These are phyloP conservation scores for Nephotettix cincticeps DNA, from an alignment of 1,140 invertebrate genomes.

Conservation along the genomic window DNA sequence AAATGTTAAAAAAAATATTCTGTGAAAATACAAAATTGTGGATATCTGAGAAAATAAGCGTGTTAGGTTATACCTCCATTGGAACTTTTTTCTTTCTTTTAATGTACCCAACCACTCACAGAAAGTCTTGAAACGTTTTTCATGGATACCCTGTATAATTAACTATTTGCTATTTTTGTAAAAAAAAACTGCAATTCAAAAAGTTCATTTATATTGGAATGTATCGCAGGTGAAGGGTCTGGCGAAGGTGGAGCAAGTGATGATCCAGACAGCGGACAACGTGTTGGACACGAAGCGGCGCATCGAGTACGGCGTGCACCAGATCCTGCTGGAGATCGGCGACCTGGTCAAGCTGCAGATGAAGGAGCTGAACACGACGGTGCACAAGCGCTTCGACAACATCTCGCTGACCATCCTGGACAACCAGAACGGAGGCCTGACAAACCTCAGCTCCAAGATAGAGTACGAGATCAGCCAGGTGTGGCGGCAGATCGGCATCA, in stretches of 20 bases:
- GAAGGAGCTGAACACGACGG: slow-evolving; percentile 63
- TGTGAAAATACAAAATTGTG: no score
- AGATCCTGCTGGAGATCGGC: slow-evolving; percentile 78
- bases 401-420: slow-evolving; percentile 67
- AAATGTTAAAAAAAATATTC: no score
- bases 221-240: slow-evolving; percentile 47
- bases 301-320: slow-evolving; percentile 81
- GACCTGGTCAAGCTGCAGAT: slow-evolving; percentile 65
- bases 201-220: no score
- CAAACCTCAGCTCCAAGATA: slow-evolving; percentile 74
- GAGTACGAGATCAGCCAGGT: slow-evolving; percentile 78
- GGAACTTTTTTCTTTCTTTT: no score
- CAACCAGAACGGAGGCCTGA: slow-evolving; percentile 70
- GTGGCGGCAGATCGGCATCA: slow-evolving; percentile 55
- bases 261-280: slow-evolving; percentile 81
- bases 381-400: slow-evolving; percentile 67
- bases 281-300: slow-evolving; percentile 80
- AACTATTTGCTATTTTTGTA: no score
- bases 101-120: no score
- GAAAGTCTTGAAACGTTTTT: no score
- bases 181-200: no score
- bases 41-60: no score
- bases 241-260: slow-evolving; percentile 73
- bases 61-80: no score
- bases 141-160: no score